These are phyloP conservation scores for Turdus rufiventris DNA, from an alignment of 2,113 vertebrate species.

Conservation along the genomic window DNA sequence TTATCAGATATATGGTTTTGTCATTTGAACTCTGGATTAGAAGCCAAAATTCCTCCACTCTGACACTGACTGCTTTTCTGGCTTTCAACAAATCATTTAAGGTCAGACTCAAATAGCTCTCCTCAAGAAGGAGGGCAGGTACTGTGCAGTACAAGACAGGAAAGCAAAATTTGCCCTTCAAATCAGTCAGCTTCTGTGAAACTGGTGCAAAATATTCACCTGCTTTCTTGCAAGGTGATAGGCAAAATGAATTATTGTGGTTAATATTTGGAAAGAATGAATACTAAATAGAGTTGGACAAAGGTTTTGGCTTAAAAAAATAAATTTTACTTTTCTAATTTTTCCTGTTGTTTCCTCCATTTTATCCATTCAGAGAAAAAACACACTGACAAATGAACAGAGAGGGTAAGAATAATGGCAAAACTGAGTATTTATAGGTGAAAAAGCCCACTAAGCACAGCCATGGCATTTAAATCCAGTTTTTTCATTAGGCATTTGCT, in stretches of 20 bases:
- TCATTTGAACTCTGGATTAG: slow-evolving; percentile 34
- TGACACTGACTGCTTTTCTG: not conserved
- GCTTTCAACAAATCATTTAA: slow-evolving; percentile 16
- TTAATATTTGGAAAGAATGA: not conserved
- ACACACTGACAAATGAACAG: not conserved
- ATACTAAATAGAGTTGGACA: not conserved
- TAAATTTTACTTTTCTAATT: not conserved
- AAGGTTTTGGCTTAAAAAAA: not conserved
- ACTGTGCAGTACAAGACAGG: not conserved
- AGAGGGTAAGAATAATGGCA: not conserved
- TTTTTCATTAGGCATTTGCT: not conserved
- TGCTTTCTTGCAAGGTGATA: not conserved
- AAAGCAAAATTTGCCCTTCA: slow-evolving; percentile 31
- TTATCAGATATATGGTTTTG: slow-evolving; percentile 41
- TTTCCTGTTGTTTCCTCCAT: not conserved
- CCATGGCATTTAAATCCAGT: not conserved
- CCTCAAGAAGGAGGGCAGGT: not conserved
- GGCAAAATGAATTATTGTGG: not conserved
- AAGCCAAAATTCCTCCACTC: slow-evolving; percentile 25
- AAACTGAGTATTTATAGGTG: not conserved
- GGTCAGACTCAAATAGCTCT: not conserved
- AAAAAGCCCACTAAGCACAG: not conserved
- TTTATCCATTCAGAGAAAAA: not conserved
- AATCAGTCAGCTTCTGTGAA: not conserved
- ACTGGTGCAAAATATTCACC: not conserved